Evolutionary conservation across 2,797 vertebrate genomes (phyloP), one percentile per base, ranked within the genome.

Genomic region (Manis pentadactyla): DNA sequence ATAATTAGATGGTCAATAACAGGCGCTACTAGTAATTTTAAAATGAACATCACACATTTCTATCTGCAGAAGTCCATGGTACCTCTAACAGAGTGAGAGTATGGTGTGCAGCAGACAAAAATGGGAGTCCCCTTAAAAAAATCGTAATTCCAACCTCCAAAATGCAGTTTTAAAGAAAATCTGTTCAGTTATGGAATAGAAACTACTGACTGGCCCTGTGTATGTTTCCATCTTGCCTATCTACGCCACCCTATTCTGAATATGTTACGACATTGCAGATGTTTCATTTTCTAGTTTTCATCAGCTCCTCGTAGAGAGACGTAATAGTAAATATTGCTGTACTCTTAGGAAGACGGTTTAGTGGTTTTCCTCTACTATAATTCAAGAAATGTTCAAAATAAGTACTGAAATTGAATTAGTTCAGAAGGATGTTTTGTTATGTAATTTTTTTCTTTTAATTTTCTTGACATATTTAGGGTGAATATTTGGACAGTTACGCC

Each of bases 1-100:
- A 99, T 99, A 99, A 99, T 99, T 99, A 99, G 99, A 98, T 98
- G 99, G 98, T 99, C 99, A 99, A 99, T 99, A 98, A 98, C 98
- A 98, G 98, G 95, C 98, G 98, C 97, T 97, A 98, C 98, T 98
- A 98, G 99, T 99, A 98, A 99, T 99, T 99, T 99, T 98, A 98
- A 99, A 99, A 99, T 98, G 98, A 98, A 97, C 98, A 97, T 98
- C 98, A 98, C 98, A 98, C 98, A 96, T 98, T 98, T 97, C 98
- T 98, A 97, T 98, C 98, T 97, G 89, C 96, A 93, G 97, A 98
- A 95, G 97, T 98, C 49, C 93, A 96, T 34, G 74, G 92, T 90
- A 88, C 64, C 96, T 93, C 97, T 96, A 96, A 85, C 97, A 87
- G 84, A 68, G 46, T 88, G 96, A 96, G 31, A 93, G 84, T 93